phyloP scores from a whole-genome alignment of 2,888 invertebrate species.

The Rhabditoides inermis region DNA sequence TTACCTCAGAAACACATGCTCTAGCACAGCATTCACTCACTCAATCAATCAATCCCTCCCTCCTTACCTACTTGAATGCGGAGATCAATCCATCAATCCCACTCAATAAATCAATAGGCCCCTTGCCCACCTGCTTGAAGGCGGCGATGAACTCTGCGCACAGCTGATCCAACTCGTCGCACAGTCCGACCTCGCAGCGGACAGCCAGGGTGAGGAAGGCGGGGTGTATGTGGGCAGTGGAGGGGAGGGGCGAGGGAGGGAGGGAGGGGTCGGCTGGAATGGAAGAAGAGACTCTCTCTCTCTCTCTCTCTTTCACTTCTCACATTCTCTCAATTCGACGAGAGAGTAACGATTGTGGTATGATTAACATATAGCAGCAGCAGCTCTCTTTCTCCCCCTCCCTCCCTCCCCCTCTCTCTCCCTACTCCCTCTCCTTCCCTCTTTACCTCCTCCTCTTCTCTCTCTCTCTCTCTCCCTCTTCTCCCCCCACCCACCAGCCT shows the following conservation, averaged over 20 bases:
- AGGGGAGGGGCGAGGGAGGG: constrained; percentile 1
- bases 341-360: too few relatives aligned
- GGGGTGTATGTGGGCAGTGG: constrained; percentile 21
- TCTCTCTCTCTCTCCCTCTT: neutral
- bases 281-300: neutral
- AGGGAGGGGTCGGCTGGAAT: neutral
- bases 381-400: neutral
- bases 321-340: neutral
- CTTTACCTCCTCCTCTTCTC: too few relatives aligned
- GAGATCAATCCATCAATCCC: too few relatives aligned
- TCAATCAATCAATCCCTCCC: too few relatives aligned
- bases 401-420: neutral
- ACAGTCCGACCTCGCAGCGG: constrained; percentile 21
- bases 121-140: constrained; percentile 18
- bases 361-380: too few relatives aligned
- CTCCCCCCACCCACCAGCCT: neutral
- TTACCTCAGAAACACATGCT: too few relatives aligned
- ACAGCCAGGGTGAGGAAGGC: constrained; percentile 25
- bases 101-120: too few relatives aligned
- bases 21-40: too few relatives aligned
- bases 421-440: neutral
- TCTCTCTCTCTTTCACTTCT: neutral
- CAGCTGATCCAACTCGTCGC: constrained; percentile 29
- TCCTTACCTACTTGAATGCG: too few relatives aligned
- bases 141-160: constrained; percentile 31